phyloP scores from a whole-genome alignment of 2,113 vertebrate species.

The Equus przewalskii region DNA sequence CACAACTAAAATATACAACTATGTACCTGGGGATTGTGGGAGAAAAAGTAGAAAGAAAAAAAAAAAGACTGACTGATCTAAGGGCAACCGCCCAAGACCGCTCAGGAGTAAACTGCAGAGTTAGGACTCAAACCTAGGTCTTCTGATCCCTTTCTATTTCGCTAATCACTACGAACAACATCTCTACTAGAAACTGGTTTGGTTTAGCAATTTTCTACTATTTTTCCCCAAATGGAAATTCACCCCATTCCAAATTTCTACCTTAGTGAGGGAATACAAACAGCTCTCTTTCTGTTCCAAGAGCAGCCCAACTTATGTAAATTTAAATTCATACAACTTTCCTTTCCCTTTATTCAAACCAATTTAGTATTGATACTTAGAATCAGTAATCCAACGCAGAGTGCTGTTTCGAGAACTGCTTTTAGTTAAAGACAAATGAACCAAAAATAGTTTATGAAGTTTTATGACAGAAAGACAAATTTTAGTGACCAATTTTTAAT shows the following conservation, averaged over 20 bases:
- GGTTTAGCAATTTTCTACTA: background rate
- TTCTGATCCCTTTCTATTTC: background rate
- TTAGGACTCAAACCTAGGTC: background rate
- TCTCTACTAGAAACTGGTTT: background rate
- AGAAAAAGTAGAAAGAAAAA: background rate
- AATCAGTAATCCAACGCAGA: background rate
- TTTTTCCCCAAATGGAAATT: conserved; percentile 8
- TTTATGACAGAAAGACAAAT: background rate
- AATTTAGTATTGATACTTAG: background rate
- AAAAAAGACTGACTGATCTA: background rate
- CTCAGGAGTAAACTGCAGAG: background rate
- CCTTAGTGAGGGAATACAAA: background rate
- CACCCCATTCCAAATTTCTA: background rate
- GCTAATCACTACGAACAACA: background rate
- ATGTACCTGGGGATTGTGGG: too few relatives aligned
- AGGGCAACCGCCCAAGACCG: background rate
- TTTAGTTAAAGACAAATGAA: background rate
- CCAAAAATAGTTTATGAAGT: background rate
- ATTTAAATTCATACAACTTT: conserved; percentile 13
- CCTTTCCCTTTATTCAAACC: background rate
- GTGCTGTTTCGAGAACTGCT: background rate
- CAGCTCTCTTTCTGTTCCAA: background rate
- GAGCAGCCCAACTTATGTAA: background rate
- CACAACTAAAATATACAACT: too few relatives aligned
- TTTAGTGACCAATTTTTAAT: conserved; percentile 16